Conservation (phyloP, 2,113 vertebrate genomes). For the Saccopteryx bilineata region DNA sequence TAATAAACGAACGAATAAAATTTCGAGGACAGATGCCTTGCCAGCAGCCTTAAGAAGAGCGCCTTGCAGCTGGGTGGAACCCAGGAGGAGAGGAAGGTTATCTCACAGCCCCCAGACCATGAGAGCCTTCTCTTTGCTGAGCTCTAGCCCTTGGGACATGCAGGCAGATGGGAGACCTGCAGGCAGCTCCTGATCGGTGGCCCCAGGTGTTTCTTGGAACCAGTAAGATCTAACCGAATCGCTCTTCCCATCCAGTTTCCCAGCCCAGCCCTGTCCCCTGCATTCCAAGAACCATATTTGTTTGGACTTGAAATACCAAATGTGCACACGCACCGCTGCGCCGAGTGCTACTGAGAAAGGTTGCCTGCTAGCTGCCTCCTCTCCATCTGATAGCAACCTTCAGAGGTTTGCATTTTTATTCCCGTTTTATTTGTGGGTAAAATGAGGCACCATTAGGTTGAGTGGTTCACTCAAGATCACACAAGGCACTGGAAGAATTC, state of each 20-base stretch:
- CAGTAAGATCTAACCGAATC: background rate
- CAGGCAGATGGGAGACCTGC: background rate
- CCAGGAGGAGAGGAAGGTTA: background rate
- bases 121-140: background rate
- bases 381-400: too few species aligned
- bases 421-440: background rate
- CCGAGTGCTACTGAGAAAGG: rapidly evolving
- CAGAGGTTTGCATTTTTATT: background rate
- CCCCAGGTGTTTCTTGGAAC: background rate
- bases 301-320: background rate
- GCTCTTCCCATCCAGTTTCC: background rate
- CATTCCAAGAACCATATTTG: background rate
- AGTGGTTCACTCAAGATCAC: background rate
- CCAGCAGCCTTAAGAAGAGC: background rate
- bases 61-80: background rate
- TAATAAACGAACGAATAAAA: background rate
- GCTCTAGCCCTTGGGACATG: background rate
- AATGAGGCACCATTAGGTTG: background rate
- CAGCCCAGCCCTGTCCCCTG: background rate
- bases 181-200: background rate
- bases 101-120: background rate
- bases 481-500: background rate
- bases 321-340: rapidly evolving
- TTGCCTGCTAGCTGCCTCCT: rapidly evolving
- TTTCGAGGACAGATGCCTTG: background rate